These are phyloP conservation scores for Centrocercus urophasianus DNA, from an alignment of 2,113 vertebrate genomes.

Conservation along the genomic window DNA sequence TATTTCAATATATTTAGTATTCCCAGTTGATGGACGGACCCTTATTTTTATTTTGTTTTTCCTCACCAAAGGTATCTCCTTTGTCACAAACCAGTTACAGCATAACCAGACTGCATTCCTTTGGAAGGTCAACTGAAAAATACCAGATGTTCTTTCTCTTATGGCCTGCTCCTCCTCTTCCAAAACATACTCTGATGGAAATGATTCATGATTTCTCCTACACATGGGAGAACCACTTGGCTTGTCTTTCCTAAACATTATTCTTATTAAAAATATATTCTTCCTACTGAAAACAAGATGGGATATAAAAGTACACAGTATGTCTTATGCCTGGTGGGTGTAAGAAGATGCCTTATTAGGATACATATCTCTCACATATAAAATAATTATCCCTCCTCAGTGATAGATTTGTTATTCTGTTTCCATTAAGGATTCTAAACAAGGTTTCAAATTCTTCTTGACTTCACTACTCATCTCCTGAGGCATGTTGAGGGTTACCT, in stretches of 20 bases:
- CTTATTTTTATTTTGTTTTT: neutral
- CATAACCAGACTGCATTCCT: neutral
- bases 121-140: neutral
- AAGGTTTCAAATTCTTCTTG: constrained; percentile 19
- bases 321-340: constrained; percentile 54
- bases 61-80: neutral
- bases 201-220: neutral
- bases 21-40: neutral
- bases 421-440: constrained; percentile 52
- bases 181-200: neutral
- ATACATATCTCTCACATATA: constrained; percentile 26
- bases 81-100: neutral
- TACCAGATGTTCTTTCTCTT: neutral
- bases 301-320: constrained; percentile 44
- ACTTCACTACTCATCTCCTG: neutral
- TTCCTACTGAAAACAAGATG: constrained; percentile 61
- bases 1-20: neutral
- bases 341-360: constrained; percentile 54
- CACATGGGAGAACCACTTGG: constrained; percentile 39
- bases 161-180: neutral
- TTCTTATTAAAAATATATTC: constrained; percentile 55
- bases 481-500: neutral
- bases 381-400: constrained; percentile 34
- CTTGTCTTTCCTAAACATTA: constrained; percentile 25
- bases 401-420: constrained; percentile 2